Base-by-base conservation (phyloP, 2,888 invertebrate genomes). In the Cantharis flavilabris region DNA sequence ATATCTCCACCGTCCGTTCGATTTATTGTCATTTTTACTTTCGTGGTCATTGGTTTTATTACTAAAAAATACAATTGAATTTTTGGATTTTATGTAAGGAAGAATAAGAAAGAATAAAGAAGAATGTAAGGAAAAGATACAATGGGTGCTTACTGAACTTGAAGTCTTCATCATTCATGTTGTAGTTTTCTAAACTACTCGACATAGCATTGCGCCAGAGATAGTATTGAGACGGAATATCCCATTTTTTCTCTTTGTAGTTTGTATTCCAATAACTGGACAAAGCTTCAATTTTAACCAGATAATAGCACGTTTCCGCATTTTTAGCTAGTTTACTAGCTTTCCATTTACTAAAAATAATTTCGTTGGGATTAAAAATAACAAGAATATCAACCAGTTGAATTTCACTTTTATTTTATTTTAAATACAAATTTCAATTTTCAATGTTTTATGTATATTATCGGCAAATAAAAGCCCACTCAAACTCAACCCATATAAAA, bases 171-270 rank as follows among this genome's bases (percentile, higher is more conserved):
- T 92, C 92, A 84, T 94, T 93, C 89, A 95, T 93, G 16, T 93
- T 92, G 86, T 95, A 95, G 82, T 94, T 94, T 83, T 94, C 92
- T 9, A 96, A 88, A 0, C 95, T 94, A 71, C 91, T 92, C 16
- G 93, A 90, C 94, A 96, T 94, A 71, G 93, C 91, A 82, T 93
- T 93, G 84, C 94, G 93, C 95, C 95, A 95, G 85, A 92, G 90
- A 80, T 92, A 93, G 83, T 91, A 93, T 86, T 92, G 90, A 87
- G 85, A 90, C 88, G 82, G 90, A 85, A 85, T 90, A 89, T 81
- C 91, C 92, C 85, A 93, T 84, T 26, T 90, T 88, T 9, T 90
- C 89, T 69, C 90, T 89, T 33, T 90, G 14, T 82, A 83, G n/a
- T 84, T 89, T 0, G 93, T 91, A 87, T 96, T 95, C 93, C 95